A percentile compares a stretch with the other conserved stretches of the same genome.
Evolutionary conservation across 1,140 invertebrate species (phyloP).

Genomic region (Sinonovacula constricta): DNA sequence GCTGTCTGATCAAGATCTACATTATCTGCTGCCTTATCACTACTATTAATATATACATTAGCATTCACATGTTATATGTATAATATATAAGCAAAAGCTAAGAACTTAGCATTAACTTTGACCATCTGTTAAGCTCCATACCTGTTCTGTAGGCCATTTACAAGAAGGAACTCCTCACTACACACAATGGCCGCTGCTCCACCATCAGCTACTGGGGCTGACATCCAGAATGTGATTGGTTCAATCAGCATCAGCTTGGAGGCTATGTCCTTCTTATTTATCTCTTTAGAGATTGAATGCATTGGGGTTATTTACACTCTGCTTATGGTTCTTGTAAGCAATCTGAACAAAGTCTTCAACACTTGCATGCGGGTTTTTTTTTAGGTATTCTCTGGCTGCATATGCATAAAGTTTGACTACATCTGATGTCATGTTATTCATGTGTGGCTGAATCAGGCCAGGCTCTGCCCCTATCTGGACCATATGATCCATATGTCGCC

Average conservation of each 20-base stretch:
- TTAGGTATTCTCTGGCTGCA: constrained; percentile 97
- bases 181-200: constrained; percentile 94
- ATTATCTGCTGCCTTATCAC: too few species aligned
- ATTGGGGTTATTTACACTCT: constrained; percentile 96
- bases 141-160: constrained; percentile 85
- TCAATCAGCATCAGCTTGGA: constrained; percentile 65
- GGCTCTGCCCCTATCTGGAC: constrained; percentile 71
- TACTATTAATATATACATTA: too few species aligned
- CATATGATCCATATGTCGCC: constrained; percentile 72
- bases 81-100: too few species aligned
- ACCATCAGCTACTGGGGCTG: constrained; percentile 94
- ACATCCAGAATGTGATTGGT: constrained; percentile 74
- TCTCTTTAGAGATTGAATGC: constrained; percentile 70
- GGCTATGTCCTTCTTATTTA: constrained; percentile 55
- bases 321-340: constrained; percentile 97
- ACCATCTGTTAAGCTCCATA: background rate
- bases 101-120: too few species aligned
- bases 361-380: constrained; percentile 92
- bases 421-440: constrained; percentile 74
- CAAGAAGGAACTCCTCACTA: constrained; percentile 92
- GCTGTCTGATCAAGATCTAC: too few species aligned
- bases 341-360: constrained; percentile 97
- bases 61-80: too few species aligned
- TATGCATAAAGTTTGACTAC: constrained; percentile 92
- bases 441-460: constrained; percentile 63